Evolutionary conservation across 2,113 vertebrate species (phyloP).

Genomic region (Verasper variegatus): DNA sequence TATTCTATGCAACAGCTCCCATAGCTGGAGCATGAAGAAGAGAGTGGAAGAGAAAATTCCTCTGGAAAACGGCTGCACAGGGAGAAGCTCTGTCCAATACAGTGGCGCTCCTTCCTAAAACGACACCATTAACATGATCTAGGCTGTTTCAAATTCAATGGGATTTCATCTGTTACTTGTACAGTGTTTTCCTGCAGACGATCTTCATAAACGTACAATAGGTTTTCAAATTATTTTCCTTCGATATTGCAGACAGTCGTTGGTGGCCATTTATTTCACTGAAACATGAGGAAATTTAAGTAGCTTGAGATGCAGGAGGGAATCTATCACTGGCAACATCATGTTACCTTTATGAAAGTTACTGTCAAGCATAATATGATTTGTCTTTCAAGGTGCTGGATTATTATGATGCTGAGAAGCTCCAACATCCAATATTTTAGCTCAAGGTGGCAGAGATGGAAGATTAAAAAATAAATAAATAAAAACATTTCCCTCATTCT

Average conservation of each 20-base stretch:
- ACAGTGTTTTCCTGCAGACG: too few relatives aligned
- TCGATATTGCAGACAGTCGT: not conserved
- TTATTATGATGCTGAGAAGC: not conserved
- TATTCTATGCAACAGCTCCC: constrained; percentile 46
- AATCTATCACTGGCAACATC: constrained; percentile 6
- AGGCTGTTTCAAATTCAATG: constrained; percentile 23
- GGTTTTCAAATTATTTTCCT: not conserved
- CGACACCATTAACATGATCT: constrained; percentile 28
- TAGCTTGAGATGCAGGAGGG: not conserved
- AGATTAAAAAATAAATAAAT: not conserved
- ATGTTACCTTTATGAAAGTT: not conserved
- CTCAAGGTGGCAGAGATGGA: too few relatives aligned
- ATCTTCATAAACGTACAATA: too few relatives aligned
- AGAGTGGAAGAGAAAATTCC: not conserved
- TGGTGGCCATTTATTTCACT: not conserved
- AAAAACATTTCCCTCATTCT: too few relatives aligned
- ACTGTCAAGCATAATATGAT: not conserved
- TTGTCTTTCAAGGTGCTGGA: constrained; percentile 15
- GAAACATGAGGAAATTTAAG: not conserved
- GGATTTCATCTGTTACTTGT: not conserved
- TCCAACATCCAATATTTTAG: not conserved
- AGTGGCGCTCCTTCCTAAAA: constrained; percentile 13
- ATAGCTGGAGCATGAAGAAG: constrained; percentile 26
- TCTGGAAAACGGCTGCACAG: constrained; percentile 40
- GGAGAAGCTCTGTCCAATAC: constrained; percentile 26